These are phyloP conservation scores for Mus spretus DNA, from an alignment of 2,797 vertebrate species.

Conservation along the genomic window DNA sequence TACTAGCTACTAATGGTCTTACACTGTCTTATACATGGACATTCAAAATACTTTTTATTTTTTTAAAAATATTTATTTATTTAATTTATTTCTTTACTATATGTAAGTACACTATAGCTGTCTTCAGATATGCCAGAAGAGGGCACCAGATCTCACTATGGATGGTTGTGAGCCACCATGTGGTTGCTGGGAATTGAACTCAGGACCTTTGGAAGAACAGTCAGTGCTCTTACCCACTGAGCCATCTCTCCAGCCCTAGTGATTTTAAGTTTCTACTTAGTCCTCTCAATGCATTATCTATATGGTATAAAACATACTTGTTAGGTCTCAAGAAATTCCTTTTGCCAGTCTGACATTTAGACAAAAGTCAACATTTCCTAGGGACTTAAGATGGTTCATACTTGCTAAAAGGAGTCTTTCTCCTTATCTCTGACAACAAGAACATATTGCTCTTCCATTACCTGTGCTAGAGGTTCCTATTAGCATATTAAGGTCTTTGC, in stretches of 20 bases:
- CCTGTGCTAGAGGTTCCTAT: not conserved
- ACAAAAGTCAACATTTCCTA: not conserved
- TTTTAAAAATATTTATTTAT: too few species aligned
- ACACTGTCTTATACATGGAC: not conserved
- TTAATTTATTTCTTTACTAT: too few species aligned
- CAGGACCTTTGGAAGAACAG: too few species aligned
- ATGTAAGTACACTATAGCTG: too few species aligned
- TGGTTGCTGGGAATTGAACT: too few species aligned
- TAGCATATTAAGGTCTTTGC: not conserved
- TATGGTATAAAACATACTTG: not conserved
- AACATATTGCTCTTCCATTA: not conserved
- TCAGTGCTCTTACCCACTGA: too few species aligned
- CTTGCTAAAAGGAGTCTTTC: not conserved
- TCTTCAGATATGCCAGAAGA: too few species aligned
- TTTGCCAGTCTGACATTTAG: not conserved
- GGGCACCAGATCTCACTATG: too few species aligned
- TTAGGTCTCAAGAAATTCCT: not conserved
- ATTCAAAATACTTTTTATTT: slow-evolving; percentile 4
- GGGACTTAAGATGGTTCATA: not conserved
- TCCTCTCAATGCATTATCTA: slow-evolving; percentile 42
- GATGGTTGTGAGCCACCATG: too few species aligned
- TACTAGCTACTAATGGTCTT: slow-evolving; percentile 14
- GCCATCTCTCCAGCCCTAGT: too few species aligned
- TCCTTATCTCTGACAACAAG: not conserved
- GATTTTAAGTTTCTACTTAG: not conserved